Base-by-base conservation (phyloP, 2,797 vertebrate genomes). In the Spinus pinus region DNA sequence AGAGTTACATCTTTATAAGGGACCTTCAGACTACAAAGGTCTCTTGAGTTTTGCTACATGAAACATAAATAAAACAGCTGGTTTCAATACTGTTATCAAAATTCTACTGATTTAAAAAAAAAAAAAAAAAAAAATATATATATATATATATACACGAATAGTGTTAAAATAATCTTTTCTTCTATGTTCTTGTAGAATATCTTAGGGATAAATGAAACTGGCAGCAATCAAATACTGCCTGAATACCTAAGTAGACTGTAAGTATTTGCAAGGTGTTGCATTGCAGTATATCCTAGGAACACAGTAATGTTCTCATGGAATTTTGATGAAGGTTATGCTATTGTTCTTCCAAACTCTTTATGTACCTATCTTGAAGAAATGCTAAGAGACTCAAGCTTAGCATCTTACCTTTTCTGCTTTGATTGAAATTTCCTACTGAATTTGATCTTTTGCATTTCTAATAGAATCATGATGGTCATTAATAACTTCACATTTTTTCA, bases 391-490 rank as follows among this genome's bases (percentile, higher is more conserved):
- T 88, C 33, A 78, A 66, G 37, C 62, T 71, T 88, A 88, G 8
- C 27, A 51, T 87, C 57, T 82, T 88, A 85, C 22, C 15, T 64
- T 95, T 96, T 92, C 20, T 88, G 24, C 54, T 91, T 81, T 93
- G 75, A 83, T 66, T 91, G 86, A 94, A 95, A 93, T 80, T 94
- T 95, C 85, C 86, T 64, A 78, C 42, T 31, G 42, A 93, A 88
- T 95, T 79, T 93, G 70, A 91, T 94, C 49, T 84, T 97, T 88
- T 93, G 56, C 86, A 88, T 96, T 97, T 94, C 80, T 95, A 79
- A 91, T 81, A 80, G 49, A 92, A 96, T 94, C 62, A 79, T 72
- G 73, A 66, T 49, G 28, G 61, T 93, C 92, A 77, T 84, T 96
- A 97, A 92, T 93, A 95, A 93, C 73, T 73, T 93, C 85, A 86